Evolutionary conservation across 2,113 vertebrate species (phyloP).

Genomic region (Tautogolabrus adspersus): DNA sequence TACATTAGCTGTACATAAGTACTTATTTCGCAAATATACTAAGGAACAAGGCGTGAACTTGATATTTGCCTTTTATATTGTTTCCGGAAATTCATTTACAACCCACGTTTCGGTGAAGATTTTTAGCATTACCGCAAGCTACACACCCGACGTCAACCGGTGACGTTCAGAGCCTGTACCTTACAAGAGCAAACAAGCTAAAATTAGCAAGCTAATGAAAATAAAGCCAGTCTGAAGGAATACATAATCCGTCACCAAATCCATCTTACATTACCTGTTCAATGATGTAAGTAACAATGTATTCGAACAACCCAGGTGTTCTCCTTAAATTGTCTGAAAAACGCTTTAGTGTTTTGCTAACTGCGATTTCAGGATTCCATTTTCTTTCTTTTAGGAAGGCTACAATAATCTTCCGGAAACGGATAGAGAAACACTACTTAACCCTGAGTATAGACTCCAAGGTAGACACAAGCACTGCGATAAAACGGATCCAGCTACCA

Average conservation of each 20-base stretch:
- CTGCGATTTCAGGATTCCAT: constrained; percentile 80
- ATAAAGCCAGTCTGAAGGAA: neutral
- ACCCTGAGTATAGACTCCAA: constrained; percentile 23
- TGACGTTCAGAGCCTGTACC: constrained; percentile 59
- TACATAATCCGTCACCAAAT: neutral
- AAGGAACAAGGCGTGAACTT: neutral
- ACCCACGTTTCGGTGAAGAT: neutral
- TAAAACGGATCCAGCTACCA: neutral
- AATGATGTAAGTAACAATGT: constrained; percentile 20
- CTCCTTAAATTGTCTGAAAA: constrained; percentile 34
- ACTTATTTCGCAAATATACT: neutral
- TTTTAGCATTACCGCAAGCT: constrained; percentile 60
- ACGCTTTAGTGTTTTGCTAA: constrained; percentile 44
- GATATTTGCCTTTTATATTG: neutral
- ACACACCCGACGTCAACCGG: constrained; percentile 64
- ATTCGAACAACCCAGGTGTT: constrained; percentile 30
- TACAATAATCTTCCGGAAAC: constrained; percentile 76
- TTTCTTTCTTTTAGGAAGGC: constrained; percentile 80
- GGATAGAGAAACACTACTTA: accelerated
- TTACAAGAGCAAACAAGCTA: constrained; percentile 45
- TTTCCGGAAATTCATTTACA: neutral
- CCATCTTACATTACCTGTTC: constrained; percentile 63
- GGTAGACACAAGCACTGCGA: constrained; percentile 9
- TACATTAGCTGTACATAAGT: neutral
- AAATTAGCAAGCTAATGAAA: constrained; percentile 44